Base-by-base conservation (phyloP, 92 coral and sea anemone genomes). In the Bergia sp. region DNA sequence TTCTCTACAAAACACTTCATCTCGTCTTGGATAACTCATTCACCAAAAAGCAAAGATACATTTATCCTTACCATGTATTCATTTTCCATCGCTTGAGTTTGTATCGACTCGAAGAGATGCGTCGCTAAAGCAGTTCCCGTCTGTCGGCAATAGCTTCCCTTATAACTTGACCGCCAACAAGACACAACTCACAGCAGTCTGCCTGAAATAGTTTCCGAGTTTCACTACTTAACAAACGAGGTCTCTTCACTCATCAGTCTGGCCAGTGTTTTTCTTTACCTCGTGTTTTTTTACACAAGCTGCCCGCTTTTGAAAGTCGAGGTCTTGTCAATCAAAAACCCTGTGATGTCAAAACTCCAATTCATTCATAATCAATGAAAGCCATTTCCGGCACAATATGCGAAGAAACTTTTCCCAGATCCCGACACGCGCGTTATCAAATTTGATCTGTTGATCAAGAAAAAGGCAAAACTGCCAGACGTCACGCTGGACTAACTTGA, bases 311-410 rank as follows among this genome's bases (percentile, higher is more conserved):
- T 64, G 77, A 67, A 84, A 71, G 9, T n/a, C 64, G 23, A 53
- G 57, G 29, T 36, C 78, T 12, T 84, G 87, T 84, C 87, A 84
- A 84, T 84, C 87, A 84, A 29, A 67, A 45, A 65, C 39, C n/a
- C 64, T 73, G 87, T 84, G 87, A 84, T 84, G 87, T 84, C 87
- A 84, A 84, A 84, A 84, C 87, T 84, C 87, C 78, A 84, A 69
- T 84, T 84, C 87, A 84, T 67, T 47, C 55, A 36, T 49, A 23
- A 69, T 69, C 66, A 71, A 7, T 36, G 65, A 71, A n/a, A 67
- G 55, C 79, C 10, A 84, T 84, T 84, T 84, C 79, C 87, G 87
- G 87, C 87, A 65, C 42, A 55, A 71, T 44, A 7, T 38, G 36
- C 39, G 57, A 4, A 40, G 45, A 50, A 37, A 36, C 8, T 16